Conservation (phyloP, 2,113 vertebrate genomes). For the Hippocampus guttulatus region DNA sequence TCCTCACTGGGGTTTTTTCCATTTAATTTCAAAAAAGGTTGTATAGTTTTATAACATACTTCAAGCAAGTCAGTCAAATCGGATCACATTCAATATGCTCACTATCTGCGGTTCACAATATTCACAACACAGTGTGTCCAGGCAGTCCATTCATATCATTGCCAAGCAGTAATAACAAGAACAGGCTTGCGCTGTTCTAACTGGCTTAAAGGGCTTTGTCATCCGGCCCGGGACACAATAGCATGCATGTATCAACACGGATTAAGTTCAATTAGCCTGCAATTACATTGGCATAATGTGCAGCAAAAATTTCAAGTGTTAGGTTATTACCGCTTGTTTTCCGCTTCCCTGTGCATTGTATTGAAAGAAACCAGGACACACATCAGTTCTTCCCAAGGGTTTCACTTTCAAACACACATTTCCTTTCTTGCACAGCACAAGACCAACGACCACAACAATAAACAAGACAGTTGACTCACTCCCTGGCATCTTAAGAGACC, state of each 20-base stretch:
- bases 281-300: not conserved
- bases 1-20: too few relatives aligned
- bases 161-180: not conserved
- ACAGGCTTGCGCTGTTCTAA: not conserved
- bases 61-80: not conserved
- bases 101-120: not conserved
- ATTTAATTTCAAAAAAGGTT: not conserved
- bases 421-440: not conserved
- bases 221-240: not conserved
- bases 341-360: not conserved
- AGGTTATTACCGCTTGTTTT: not conserved
- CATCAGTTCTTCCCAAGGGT: not conserved
- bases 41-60: not conserved
- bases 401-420: not conserved
- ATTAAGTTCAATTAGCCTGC: conserved; percentile 1
- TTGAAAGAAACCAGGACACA: not conserved
- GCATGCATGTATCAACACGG: not conserved
- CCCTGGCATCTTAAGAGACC: conserved; percentile 5
- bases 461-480: conserved; percentile 4
- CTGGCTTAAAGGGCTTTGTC: conserved; percentile 1
- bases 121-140: not conserved
- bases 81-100: not conserved
- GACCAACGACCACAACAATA: conserved; percentile 3
- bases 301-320: not conserved
- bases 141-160: not conserved